A percentile compares a stretch with the other conserved stretches of the same genome.
These are phyloP conservation scores for Drosophila buzzatii DNA, from an alignment of 2,888 invertebrate species.

Conservation along the genomic window DNA sequence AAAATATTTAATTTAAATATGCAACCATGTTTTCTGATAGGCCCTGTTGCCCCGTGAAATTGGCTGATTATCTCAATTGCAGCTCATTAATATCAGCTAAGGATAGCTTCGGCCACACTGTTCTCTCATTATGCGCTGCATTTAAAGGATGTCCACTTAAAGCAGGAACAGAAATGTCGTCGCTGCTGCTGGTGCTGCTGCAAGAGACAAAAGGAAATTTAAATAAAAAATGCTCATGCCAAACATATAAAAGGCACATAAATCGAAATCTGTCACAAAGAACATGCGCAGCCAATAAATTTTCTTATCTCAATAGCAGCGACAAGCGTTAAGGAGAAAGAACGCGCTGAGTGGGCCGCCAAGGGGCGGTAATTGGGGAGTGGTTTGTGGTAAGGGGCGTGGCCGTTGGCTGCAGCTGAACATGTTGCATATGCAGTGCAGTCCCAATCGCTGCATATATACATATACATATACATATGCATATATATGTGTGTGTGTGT, in stretches of 20 bases:
- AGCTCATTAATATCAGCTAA: slow-evolving; percentile 48
- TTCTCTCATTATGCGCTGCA: slow-evolving; percentile 44
- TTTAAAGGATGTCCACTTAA: slow-evolving; percentile 48
- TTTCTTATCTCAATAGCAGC: slow-evolving; percentile 83
- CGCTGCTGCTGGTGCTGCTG: slow-evolving; percentile 10
- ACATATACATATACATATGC: too few species aligned
- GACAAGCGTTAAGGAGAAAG: slow-evolving; percentile 75
- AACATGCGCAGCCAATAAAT: slow-evolving; percentile 81
- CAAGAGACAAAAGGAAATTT: slow-evolving; percentile 57
- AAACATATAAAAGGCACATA: slow-evolving; percentile 76
- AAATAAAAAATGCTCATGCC: slow-evolving; percentile 61
- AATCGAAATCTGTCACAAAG: slow-evolving; percentile 82
- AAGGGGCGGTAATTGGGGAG: not conserved
- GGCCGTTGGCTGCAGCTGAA: slow-evolving; percentile 55
- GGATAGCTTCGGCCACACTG: slow-evolving; percentile 12
- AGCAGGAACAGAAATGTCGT: slow-evolving; percentile 30
- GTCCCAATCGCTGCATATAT: slow-evolving; percentile 6
- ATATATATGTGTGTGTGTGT: slow-evolving; percentile 2
- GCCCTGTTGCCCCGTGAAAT: slow-evolving; percentile 5
- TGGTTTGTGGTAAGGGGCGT: slow-evolving; percentile 39
- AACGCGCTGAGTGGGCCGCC: slow-evolving; percentile 20
- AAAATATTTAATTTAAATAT: not conserved
- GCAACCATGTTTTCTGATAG: not conserved
- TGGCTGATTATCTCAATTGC: slow-evolving; percentile 56
- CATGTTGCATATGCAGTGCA: slow-evolving; percentile 76